Evolutionary conservation across 2,888 invertebrate species (phyloP).

Genomic region (Rotaria sp.): DNA sequence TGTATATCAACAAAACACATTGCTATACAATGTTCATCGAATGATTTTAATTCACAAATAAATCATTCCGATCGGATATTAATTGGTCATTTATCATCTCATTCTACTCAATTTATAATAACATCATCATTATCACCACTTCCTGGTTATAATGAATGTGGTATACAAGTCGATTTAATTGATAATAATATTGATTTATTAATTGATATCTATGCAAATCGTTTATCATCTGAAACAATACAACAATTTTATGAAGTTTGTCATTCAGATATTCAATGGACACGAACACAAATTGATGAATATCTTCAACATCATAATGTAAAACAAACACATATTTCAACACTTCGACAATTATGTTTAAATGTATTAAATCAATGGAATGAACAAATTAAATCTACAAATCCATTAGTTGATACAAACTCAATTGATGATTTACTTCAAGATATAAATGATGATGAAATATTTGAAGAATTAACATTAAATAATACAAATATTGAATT

Average conservation of each 20-base stretch:
- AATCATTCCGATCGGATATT: background rate
- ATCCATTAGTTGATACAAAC: background rate
- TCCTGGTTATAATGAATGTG: background rate
- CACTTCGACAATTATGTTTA: background rate
- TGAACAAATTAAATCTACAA: background rate
- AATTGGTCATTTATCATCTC: background rate
- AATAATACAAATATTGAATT: background rate
- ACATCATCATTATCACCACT: background rate
- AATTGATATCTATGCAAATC: background rate
- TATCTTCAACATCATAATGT: background rate
- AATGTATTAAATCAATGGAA: background rate
- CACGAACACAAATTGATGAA: background rate
- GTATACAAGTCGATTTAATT: background rate
- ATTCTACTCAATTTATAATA: background rate
- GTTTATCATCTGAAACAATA: background rate
- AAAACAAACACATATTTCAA: background rate
- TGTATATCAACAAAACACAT: background rate
- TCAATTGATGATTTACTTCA: background rate
- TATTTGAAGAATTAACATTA: background rate
- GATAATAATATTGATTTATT: background rate
- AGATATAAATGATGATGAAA: constrained; percentile 26
- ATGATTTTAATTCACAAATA: background rate
- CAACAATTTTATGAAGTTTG: constrained; percentile 16
- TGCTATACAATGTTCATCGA: background rate
- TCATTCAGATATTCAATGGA: background rate